phyloP scores from a whole-genome alignment of 2,888 invertebrate genomes.

The Helobdella robusta region DNA sequence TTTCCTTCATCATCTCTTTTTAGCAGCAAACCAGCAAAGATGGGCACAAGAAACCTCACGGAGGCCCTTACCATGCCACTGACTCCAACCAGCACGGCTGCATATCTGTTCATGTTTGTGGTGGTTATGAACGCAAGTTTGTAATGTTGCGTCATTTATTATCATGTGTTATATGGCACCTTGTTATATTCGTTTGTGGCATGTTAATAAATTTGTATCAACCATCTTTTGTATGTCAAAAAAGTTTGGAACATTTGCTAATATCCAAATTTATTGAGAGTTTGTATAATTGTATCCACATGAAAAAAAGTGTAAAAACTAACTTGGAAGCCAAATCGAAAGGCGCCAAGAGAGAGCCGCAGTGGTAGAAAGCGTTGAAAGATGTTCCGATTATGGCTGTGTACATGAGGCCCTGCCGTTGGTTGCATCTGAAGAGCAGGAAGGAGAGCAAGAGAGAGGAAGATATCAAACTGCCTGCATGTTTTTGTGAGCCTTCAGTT shows the following conservation, averaged over 20 bases:
- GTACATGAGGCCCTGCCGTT: constrained; percentile 12
- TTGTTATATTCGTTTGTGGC: no score
- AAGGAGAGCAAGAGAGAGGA: constrained; percentile 22
- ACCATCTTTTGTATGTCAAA: no score
- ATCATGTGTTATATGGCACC: no score
- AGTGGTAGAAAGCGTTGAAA: constrained; percentile 21
- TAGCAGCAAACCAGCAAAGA: constrained; percentile 17
- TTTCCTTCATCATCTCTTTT: no score
- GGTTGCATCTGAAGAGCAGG: constrained; percentile 25
- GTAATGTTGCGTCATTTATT: no score
- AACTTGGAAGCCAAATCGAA: constrained; percentile 23
- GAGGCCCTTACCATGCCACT: constrained; percentile 26
- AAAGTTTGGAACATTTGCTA: no score
- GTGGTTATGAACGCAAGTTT: neutral
- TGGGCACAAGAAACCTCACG: constrained; percentile 21
- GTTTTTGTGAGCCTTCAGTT: neutral
- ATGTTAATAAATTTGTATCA: no score
- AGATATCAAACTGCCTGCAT: constrained; percentile 18
- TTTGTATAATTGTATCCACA: no score
- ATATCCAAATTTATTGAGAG: no score
- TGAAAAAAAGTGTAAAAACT: no score
- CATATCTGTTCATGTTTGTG: constrained; percentile 5
- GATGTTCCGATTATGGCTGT: constrained; percentile 23
- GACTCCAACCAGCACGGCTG: constrained; percentile 23
- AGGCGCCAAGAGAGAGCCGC: constrained; percentile 22